Evolutionary conservation across 2,797 vertebrate species (phyloP), one percentile per base, ranked within the genome.

Genomic region (Varecia variegata): DNA sequence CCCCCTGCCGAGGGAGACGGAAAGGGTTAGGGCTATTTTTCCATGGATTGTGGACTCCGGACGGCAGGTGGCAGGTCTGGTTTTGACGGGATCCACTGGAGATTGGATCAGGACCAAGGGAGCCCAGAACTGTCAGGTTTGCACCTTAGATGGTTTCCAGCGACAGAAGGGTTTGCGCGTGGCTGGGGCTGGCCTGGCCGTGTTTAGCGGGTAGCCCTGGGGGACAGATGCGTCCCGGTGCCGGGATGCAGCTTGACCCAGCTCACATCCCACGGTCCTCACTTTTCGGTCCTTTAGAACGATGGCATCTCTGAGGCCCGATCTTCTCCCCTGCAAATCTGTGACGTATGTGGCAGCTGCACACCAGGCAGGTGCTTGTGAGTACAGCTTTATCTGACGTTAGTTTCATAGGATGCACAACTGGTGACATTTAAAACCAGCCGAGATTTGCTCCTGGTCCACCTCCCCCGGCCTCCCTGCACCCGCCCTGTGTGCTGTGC

Each of bases 21-120:
- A 1, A 30, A 0, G 1, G 3, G 7, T 30, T 30, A 3, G 9
- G 4, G 9, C 10, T 30, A 0, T 7, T 77, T 62, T 50, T 45
- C 2, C 60, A 18, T 2, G 45, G 35, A n/a, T 3, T 54, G 14
- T 86, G 65, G n/a, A 18, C 45, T 47, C 47, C 27, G 27, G 32
- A 35, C 35, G 58, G 18, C 13, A 50, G n/a, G 3, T 43, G 45
- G 35, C 3, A 45, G 90, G 52, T 21, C n/a, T 30, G 27, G 5
- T 30, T 84, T 71, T 1, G 52, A 45, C 54, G 30, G 20, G 40
- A 15, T 56, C 27, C 15, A 2, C 0, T 52, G 7, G 77, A 35
- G 32, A 47, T 38, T 50, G 52, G 77, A 32, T 62, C 43, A 62
- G 38, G 60, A 81, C 60, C 65, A n/a, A 13, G n/a, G 70, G 76